Evolutionary conservation across 2,888 invertebrate genomes (phyloP).

Genomic region (Tiphia femorata): DNA sequence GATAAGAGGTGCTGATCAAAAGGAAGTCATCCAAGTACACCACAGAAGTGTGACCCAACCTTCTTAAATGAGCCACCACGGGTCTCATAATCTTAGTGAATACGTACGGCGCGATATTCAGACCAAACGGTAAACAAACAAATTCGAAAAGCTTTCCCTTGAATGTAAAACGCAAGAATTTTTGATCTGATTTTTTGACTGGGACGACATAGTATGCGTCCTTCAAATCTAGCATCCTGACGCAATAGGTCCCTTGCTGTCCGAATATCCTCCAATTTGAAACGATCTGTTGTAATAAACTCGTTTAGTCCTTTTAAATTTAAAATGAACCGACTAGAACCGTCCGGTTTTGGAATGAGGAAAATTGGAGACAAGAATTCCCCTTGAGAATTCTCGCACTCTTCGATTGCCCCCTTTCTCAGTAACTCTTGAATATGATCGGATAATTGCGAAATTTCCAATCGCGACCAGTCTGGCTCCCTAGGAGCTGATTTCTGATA

Average conservation of each 20-base stretch:
- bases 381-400: too few relatives aligned
- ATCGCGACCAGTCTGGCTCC: too few relatives aligned
- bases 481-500: too few relatives aligned
- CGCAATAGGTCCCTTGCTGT: not conserved
- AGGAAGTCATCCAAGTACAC: conserved; percentile 10
- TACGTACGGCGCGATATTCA: not conserved
- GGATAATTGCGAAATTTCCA: too few relatives aligned
- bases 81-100: conserved; percentile 5
- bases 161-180: not conserved
- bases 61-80: not conserved
- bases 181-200: not conserved
- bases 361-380: too few relatives aligned
- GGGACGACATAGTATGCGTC: not conserved
- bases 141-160: not conserved
- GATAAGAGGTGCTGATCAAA: not conserved
- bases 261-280: conserved; percentile 1
- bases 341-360: not conserved
- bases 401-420: too few relatives aligned
- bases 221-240: not conserved
- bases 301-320: conserved; percentile 1
- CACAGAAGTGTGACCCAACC: not conserved
- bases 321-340: not conserved
- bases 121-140: not conserved
- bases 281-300: not conserved
- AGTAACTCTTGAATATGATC: too few relatives aligned